Percentiles rank a stretch among this genome's conserved stretches.
Conservation (phyloP, 2,113 vertebrate genomes). For the Plecotus auritus region DNA sequence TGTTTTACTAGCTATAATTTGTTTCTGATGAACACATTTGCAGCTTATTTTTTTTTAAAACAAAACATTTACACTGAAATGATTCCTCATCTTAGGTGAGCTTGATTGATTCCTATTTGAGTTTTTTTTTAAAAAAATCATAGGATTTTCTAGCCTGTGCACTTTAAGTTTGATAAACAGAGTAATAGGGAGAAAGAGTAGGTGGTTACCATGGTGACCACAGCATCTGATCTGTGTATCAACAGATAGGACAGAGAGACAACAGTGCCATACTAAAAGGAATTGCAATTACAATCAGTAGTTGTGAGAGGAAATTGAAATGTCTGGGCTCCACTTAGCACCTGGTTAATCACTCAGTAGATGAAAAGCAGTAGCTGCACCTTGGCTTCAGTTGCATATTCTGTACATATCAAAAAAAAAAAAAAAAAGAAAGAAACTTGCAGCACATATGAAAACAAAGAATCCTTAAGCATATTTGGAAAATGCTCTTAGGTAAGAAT, state of each 20-base stretch:
- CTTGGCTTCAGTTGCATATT: neutral
- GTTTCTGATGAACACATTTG: neutral
- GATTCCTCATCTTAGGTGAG: neutral
- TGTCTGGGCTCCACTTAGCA: conserved; percentile 28
- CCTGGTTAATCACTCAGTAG: conserved; percentile 10
- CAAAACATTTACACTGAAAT: conserved; percentile 39
- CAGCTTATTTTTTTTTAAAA: neutral
- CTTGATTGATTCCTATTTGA: conserved; percentile 12
- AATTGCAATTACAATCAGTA: conserved; percentile 36
- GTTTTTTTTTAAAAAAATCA: neutral
- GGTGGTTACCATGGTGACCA: conserved; percentile 79
- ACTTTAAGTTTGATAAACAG: conserved; percentile 69
- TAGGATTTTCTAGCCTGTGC: conserved; percentile 27
- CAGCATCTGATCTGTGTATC: conserved; percentile 64
- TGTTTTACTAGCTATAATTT: conserved; percentile 14
- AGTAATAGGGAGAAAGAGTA: conserved; percentile 71
- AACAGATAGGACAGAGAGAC: conserved; percentile 48
- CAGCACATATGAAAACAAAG: neutral
- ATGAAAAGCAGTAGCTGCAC: neutral
- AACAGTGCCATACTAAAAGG: conserved; percentile 32
- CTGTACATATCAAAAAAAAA: conserved; percentile 6
- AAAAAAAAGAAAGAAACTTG: neutral
- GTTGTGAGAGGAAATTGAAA: conserved; percentile 42
- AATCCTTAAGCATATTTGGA: neutral
- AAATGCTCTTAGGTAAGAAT: neutral